Conservation (phyloP, 1,140 invertebrate species). For the Papilio helenus region DNA sequence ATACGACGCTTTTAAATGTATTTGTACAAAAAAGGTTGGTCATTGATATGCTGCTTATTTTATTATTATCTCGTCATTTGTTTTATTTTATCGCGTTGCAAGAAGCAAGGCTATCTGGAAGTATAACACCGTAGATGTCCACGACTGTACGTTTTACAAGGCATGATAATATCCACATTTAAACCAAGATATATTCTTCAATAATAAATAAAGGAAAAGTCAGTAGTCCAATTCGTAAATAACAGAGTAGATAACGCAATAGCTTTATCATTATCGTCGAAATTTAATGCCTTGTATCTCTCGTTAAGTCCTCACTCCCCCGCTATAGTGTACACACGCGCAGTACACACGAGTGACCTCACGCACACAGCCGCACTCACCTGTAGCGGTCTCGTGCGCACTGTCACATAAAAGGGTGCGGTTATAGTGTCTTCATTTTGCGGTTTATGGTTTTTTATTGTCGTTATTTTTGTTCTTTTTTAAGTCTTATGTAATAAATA, state of each 20-base stretch:
- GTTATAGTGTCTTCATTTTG: conserved; percentile 40
- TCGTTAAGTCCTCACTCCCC: conserved; percentile 33
- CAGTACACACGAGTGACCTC: conserved; percentile 63
- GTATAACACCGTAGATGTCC: too few species aligned
- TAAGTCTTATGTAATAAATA: background rate
- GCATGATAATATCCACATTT: background rate
- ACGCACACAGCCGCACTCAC: conserved; percentile 68
- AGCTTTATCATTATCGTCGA: conserved; percentile 22
- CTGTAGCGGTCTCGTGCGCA: conserved; percentile 75
- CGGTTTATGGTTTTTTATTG: background rate
- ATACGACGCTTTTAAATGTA: too few species aligned
- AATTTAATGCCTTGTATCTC: conserved; percentile 31
- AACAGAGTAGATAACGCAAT: conserved; percentile 12
- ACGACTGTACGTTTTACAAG: background rate
- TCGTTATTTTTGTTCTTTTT: conserved; percentile 27
- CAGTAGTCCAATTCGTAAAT: conserved; percentile 26
- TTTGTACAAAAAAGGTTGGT: too few species aligned
- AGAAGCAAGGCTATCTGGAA: too few species aligned
- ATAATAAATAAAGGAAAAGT: conserved; percentile 4
- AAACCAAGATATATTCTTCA: background rate
- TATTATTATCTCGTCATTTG: too few species aligned
- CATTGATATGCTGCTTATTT: too few species aligned
- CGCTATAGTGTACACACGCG: conserved; percentile 45
- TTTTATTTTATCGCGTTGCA: too few species aligned
- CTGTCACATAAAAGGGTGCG: conserved; percentile 66